Evolutionary conservation across 2,113 vertebrate genomes (phyloP).

Genomic region (Pygoscelis antarcticus): DNA sequence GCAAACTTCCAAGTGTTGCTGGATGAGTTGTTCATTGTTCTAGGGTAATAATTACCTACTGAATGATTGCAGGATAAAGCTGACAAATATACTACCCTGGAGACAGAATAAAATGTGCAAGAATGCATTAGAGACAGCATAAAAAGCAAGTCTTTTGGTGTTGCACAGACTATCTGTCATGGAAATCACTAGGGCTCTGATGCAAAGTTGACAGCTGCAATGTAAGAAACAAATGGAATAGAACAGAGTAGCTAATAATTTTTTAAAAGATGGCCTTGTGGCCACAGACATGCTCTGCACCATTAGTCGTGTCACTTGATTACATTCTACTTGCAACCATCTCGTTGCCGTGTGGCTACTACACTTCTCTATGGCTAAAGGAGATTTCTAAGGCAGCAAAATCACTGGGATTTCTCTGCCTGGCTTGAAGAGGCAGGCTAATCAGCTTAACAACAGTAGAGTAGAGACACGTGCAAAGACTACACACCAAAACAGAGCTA

Average conservation of each 20-base stretch:
- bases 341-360: background rate
- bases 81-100: background rate
- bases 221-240: slow-evolving; percentile 5
- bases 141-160: slow-evolving; percentile 15
- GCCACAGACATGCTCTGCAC: background rate
- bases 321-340: background rate
- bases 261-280: background rate
- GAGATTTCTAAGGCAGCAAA: background rate
- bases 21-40: slow-evolving; percentile 14
- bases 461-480: background rate
- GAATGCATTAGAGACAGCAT: background rate
- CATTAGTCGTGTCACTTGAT: background rate
- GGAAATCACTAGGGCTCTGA: background rate
- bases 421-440: background rate
- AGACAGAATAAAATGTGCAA: slow-evolving; percentile 4
- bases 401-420: background rate
- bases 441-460: background rate
- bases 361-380: background rate
- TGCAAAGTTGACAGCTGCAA: slow-evolving; percentile 1
- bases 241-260: background rate
- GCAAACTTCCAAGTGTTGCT: background rate
- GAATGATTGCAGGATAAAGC: background rate
- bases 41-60: slow-evolving; percentile 9
- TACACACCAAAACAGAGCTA: background rate
- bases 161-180: background rate